Evolutionary conservation across 2,888 invertebrate genomes (phyloP).

Genomic region (Eudasyphora cyanicolor): DNA sequence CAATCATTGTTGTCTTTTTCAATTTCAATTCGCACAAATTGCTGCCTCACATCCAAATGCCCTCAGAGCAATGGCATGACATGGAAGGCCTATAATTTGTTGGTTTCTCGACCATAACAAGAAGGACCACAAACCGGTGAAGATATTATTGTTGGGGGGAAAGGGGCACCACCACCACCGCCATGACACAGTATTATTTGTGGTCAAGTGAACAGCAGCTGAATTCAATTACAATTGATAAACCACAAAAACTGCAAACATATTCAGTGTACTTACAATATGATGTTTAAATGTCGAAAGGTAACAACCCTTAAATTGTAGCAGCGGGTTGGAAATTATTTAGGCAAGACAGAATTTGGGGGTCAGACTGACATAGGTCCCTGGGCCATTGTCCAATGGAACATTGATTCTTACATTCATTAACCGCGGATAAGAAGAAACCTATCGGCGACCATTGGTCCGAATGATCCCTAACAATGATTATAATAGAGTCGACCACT

Average conservation of each 20-base stretch:
- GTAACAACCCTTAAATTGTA: conserved; percentile 47
- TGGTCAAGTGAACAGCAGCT: conserved; percentile 68
- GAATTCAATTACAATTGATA: conserved; percentile 67
- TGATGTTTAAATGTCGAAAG: conserved; percentile 10
- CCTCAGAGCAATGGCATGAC: conserved; percentile 38
- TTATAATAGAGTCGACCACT: no score
- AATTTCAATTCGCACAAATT: conserved; percentile 47
- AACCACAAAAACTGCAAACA: conserved; percentile 58
- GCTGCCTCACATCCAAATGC: conserved; percentile 54
- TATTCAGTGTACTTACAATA: background rate
- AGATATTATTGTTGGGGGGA: conserved; percentile 13
- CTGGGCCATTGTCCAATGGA: no score
- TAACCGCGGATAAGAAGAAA: no score
- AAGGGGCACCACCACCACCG: no score
- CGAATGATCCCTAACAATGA: no score
- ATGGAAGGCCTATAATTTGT: conserved; percentile 49
- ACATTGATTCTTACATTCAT: no score
- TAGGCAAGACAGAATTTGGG: background rate
- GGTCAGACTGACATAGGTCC: no score
- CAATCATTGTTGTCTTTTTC: conserved; percentile 10
- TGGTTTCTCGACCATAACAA: conserved; percentile 34
- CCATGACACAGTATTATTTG: conserved; percentile 52
- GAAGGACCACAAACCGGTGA: conserved; percentile 40
- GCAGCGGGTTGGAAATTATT: background rate
- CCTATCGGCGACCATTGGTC: no score